Base-by-base conservation (phyloP, 2,888 invertebrate species). In the Drosophila maculinotata region DNA sequence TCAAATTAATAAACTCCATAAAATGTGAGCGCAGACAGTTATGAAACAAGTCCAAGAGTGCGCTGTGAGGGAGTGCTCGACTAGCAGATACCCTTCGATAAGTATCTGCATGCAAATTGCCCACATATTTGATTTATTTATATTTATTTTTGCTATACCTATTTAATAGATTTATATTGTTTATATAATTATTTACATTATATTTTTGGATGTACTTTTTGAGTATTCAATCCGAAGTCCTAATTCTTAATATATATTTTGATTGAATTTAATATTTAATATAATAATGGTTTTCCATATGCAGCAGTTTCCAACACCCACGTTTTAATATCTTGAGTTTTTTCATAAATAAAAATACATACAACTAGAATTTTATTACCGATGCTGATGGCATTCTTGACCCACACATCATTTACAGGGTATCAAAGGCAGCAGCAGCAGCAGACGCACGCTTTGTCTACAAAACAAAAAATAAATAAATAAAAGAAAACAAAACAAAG, bases 1-100 rank as follows among this genome's bases (percentile, higher is more conserved):
- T 89, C 84, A 89, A 90, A 89, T 88, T 89, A 89, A 89, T 89
- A 89, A 90, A 89, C 89, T 88, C 90, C 88, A 90, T 90, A 89
- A 90, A 89, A 88, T 90, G 89, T 85, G 82, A 71, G 77, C 59
- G 75, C 87, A 78, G 81, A 87, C 81, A 87, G 79, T 82, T 82
- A 82, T 82, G 87, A 84, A 85, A 77, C 51, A 70, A 64, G 35
- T 28, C 30, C 41, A 33, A 31, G 15, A 6, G 1, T 10, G 15
- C 12, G 14, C n/a, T 5, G 7, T 7, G 0, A 15, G 36, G 9
- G 8, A 23, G 4, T 38, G 56, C 14, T 0, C 28, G 53, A 65
- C 59, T 14, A 1, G 0, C 0, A 2, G 1, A 54, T 54, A 74
- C 49, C 36, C 69, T 51, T 9, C 7, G 6, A 15, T 15, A 10